These are phyloP conservation scores for Amblyjoppa proteus DNA, from an alignment of 2,888 invertebrate species.

Conservation along the genomic window DNA sequence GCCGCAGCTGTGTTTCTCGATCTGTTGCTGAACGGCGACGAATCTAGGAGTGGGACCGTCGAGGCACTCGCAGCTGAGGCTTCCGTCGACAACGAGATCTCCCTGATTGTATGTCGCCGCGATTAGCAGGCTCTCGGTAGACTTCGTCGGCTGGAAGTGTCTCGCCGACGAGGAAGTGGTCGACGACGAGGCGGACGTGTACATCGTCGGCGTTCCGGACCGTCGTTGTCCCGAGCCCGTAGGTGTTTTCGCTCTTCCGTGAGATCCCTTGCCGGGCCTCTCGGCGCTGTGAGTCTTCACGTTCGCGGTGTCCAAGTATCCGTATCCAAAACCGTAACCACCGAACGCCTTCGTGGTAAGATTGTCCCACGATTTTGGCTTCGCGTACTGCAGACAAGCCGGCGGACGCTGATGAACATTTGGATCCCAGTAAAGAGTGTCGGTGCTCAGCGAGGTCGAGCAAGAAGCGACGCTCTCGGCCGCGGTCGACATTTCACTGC, in stretches of 20 bases:
- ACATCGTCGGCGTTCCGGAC: conserved; percentile 83
- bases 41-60: conserved; percentile 82
- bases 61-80: conserved; percentile 90
- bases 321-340: conserved; percentile 95
- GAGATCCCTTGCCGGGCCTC: conserved; percentile 84
- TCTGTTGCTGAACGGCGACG: conserved; percentile 70
- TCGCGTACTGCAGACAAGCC: conserved; percentile 86
- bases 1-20: conserved; percentile 78
- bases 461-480: conserved; percentile 91
- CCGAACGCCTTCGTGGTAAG: conserved; percentile 94
- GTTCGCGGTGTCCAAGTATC: conserved; percentile 90
- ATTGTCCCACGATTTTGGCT: conserved; percentile 97
- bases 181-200: conserved; percentile 71
- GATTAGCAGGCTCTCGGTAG: conserved; percentile 92
- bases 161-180: conserved; percentile 84
- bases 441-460: conserved; percentile 94
- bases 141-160: conserved; percentile 90
- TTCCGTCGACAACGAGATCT: conserved; percentile 88
- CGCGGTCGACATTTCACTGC: conserved; percentile 90
- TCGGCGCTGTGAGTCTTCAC: conserved; percentile 84
- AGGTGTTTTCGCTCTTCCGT: conserved; percentile 87
- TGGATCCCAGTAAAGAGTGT: conserved; percentile 94
- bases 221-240: conserved; percentile 85
- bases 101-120: conserved; percentile 88
- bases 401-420: conserved; percentile 84